Conservation (phyloP, 2,113 vertebrate genomes). For the Ascaphus truei region DNA sequence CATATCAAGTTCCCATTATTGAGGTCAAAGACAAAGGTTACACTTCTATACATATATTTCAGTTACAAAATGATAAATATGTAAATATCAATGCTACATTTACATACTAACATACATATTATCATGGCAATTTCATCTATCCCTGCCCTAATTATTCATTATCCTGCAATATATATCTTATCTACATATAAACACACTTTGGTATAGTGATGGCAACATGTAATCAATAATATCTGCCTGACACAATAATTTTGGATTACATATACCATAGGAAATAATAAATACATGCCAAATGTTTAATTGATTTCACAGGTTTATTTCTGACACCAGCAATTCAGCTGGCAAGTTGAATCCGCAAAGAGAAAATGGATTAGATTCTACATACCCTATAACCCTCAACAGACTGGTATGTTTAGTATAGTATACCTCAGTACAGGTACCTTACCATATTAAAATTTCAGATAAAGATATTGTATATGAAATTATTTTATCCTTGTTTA, state of each 20-base stretch:
- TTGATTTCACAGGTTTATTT: no score
- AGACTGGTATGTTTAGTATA: no score
- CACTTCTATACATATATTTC: not conserved
- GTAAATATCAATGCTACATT: conserved; percentile 23
- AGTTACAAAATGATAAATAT: conserved; percentile 27
- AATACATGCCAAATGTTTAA: no score
- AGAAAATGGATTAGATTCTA: no score
- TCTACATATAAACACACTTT: conserved; percentile 14
- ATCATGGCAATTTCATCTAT: not conserved
- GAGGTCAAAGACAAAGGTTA: not conserved
- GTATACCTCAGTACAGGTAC: no score
- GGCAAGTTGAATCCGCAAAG: no score
- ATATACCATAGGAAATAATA: not conserved
- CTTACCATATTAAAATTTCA: no score
- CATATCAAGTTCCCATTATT: not conserved
- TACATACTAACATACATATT: no score
- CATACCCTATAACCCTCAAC: no score
- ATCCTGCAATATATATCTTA: not conserved
- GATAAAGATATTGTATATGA: no score
- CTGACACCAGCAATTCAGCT: no score
- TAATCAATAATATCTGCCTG: not conserved
- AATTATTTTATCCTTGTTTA: no score
- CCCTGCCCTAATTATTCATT: conserved; percentile 7
- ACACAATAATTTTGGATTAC: not conserved
- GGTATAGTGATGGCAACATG: not conserved